Conservation (phyloP, 2,113 vertebrate genomes). For the Ictalurus punctatus region DNA sequence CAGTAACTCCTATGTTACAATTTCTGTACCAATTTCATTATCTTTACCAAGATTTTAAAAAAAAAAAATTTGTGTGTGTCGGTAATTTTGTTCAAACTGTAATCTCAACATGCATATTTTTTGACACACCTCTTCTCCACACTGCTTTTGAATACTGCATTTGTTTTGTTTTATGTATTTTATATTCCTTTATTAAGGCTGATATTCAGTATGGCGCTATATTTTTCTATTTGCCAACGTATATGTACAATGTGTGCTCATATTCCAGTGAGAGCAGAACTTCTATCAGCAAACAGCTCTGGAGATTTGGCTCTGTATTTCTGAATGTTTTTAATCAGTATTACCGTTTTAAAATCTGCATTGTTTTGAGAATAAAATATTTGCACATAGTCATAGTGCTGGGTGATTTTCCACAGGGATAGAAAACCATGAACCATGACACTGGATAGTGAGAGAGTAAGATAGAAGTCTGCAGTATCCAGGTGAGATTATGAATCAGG, state of each 20-base stretch:
- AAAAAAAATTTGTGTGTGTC: too few relatives aligned
- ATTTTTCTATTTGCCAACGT: not conserved
- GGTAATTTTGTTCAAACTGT: not conserved
- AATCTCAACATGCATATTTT: not conserved
- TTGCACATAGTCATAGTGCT: constrained; percentile 6
- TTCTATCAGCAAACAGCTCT: constrained; percentile 16
- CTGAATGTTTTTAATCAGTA: constrained; percentile 31
- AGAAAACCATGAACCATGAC: not conserved
- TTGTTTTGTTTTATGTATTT: constrained; percentile 21
- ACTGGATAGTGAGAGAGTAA: not conserved
- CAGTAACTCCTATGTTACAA: not conserved
- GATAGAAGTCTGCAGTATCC: not conserved
- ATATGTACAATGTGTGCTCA: not conserved
- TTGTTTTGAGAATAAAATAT: constrained; percentile 61
- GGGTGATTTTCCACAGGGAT: not conserved
- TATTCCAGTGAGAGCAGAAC: not conserved
- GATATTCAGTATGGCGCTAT: constrained; percentile 34
- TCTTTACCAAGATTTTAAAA: not conserved
- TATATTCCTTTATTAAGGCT: constrained; percentile 44
- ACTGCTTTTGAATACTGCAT: not conserved
- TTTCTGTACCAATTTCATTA: not conserved
- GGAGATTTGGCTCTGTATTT: constrained; percentile 58
- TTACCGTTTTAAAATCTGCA: constrained; percentile 53
- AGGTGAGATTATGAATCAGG: not conserved
- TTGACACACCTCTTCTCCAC: not conserved